Evolutionary conservation across 2,113 vertebrate species (phyloP), one percentile per base, ranked within the genome.

Genomic region (Otocyon megalotis): DNA sequence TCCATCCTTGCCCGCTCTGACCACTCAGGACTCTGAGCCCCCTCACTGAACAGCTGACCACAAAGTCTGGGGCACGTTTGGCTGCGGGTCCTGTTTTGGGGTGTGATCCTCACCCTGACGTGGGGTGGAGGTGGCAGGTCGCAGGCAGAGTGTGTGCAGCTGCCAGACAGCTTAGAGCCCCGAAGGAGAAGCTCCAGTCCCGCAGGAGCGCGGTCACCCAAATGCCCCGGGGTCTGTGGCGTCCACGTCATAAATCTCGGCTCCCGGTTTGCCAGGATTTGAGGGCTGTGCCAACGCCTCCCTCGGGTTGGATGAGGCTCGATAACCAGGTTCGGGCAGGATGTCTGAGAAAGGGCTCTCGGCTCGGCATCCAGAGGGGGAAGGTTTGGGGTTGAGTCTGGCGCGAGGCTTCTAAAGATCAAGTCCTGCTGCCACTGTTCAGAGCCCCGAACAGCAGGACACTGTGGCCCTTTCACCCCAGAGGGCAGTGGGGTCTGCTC

Each of bases 401-500:
- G 79, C 20, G 24, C 1, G 6, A 43, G 43, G 6, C 43, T 43
- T 43, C 28, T 43, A 32, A 32, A 12, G 26, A 5, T 32, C 11
- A 9, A 2, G 62, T n/a, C 62, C 12, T 4, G 22, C 43, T 65
- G 43, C 9, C 3, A 0, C 17, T 1, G 14, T 22, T 37, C 22
- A 26, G 56, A 43, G 2, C 56, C 83, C 19, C 0, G 0, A 22
- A 15, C 0, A 15, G 62, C 7, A 15, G 43, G 30, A 50, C 26
- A 2, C 15, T 3, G 60, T 65, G 12, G 28, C 15, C 4, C 74
- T 48, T 10, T 9, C 28, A 10, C 24, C 19, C 24, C 11, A 15
- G 30, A 16, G 0, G 19, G 32, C 62, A 0, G 16, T 3, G 13
- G 24, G 17, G 43, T 24, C 28, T 14, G 19, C 60, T 5, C 7